Evolutionary conservation across 2,888 invertebrate species (phyloP), one percentile per base, ranked within the genome.

Genomic region (Pedicia rivosa): DNA sequence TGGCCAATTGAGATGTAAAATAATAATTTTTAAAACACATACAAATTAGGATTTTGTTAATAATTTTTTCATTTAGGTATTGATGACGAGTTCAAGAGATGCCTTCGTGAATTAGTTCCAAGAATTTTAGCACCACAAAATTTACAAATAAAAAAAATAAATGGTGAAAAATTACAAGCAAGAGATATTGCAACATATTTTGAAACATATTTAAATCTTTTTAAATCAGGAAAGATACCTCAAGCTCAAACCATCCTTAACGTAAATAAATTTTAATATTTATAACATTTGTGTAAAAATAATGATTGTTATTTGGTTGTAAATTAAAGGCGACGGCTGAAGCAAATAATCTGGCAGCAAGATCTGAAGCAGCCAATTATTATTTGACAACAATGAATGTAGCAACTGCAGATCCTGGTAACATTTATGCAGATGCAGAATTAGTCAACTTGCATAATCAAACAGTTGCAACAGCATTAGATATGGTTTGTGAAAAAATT

Each of bases 51-150:
- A 19, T 4, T 16, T n/a, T 25, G 5, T 26, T 19, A 12, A 19
- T 14, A 7, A 30, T 26, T 10, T n/a, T n/a, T n/a, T 20, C 22
- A 33, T n/a, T 6, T 14, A n/a, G 15, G 30, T n/a, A 22, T 36
- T 14, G 36, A 29, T n/a, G 12, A 14, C 3, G 16, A 36, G 3
- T 36, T 36, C 12, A 27, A 27, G 12, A 10, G 22, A 3, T 26
- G 27, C 16, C 15, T 36, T 9, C n/a, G 22, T 15, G 15, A 15
- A 25, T 30, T 36, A 2, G 22, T 30, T 4, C 36, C 36, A 14
- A n/a, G 19, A 12, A 7, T 36, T 5, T 10, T 36, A 9, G 36
- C 29, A 4, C 29, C 36, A 5, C n/a, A 36, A 20, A 36, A 8
- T 3, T 24, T 24, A 7, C 8, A 8, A 24, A 8, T n/a, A 5